Conservation (phyloP, 2,113 vertebrate species). For the Hassar affinis region DNA sequence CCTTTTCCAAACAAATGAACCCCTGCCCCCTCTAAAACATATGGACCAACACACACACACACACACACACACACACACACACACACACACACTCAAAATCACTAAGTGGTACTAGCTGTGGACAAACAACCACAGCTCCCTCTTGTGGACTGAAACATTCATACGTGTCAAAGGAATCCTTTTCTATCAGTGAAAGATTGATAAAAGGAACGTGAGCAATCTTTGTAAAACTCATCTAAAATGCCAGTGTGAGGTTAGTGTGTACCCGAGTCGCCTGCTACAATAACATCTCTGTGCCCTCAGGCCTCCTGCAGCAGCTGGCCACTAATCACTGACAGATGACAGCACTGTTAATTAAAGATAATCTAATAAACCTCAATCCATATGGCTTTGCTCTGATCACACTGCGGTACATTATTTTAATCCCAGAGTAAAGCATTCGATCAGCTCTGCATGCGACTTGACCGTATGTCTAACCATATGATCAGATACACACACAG, state of each 20-base stretch:
- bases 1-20: constrained; percentile 57
- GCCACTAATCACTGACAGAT: constrained; percentile 64
- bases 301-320: constrained; percentile 58
- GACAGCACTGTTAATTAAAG: constrained; percentile 65
- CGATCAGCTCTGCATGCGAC: constrained; percentile 51
- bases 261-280: constrained; percentile 50
- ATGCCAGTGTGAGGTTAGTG: constrained; percentile 34
- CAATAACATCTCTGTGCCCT: constrained; percentile 47
- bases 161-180: background rate
- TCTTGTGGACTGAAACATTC: constrained; percentile 60
- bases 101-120: constrained; percentile 9
- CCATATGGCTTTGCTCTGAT: constrained; percentile 61
- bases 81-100: constrained; percentile 18
- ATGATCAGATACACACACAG: background rate
- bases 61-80: constrained; percentile 34
- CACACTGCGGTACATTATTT: constrained; percentile 49
- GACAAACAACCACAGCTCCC: constrained; percentile 63
- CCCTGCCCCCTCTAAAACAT: constrained; percentile 33
- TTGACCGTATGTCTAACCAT: constrained; percentile 27
- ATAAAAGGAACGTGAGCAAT: constrained; percentile 21
- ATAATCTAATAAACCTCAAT: constrained; percentile 63
- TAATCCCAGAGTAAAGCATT: constrained; percentile 56
- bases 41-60: constrained; percentile 38
- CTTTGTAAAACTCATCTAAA: constrained; percentile 28
- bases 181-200: constrained; percentile 10